Evolutionary conservation across 2,113 vertebrate species (phyloP).

Genomic region (Emydura subglobosa): DNA sequence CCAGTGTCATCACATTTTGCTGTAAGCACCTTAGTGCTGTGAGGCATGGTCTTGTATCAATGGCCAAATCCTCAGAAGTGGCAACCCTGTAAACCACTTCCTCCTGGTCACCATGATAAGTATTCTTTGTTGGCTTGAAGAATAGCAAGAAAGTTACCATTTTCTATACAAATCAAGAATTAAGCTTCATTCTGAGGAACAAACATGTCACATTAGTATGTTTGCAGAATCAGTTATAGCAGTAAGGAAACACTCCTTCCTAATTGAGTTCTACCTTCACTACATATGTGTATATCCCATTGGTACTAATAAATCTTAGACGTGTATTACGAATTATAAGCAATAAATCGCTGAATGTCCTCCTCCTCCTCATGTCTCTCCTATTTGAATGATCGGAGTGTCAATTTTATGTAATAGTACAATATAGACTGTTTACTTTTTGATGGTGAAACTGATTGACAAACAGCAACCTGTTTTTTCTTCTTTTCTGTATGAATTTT

Average conservation of each 20-base stretch:
- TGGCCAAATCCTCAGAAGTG: background rate
- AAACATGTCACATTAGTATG: background rate
- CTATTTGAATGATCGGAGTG: background rate
- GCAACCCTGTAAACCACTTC: background rate
- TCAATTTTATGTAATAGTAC: background rate
- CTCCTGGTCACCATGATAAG: background rate
- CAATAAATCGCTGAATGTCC: background rate
- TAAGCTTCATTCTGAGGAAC: background rate
- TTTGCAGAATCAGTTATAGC: rapidly evolving
- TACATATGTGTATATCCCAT: background rate
- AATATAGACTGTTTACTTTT: background rate
- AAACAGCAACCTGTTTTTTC: background rate
- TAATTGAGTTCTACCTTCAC: background rate
- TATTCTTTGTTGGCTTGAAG: background rate
- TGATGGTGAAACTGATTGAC: background rate
- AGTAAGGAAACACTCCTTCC: background rate
- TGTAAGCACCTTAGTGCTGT: rapidly evolving
- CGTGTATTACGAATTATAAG: rapidly evolving
- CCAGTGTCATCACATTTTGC: too few species aligned
- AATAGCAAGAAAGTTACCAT: background rate
- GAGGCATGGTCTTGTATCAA: background rate
- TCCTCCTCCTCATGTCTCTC: background rate
- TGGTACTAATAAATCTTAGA: background rate
- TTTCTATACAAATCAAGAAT: background rate
- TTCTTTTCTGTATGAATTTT: background rate